Evolutionary conservation across 2,113 vertebrate species (phyloP), one percentile per base, ranked within the genome.

Genomic region (Pycnonotus jocosus): DNA sequence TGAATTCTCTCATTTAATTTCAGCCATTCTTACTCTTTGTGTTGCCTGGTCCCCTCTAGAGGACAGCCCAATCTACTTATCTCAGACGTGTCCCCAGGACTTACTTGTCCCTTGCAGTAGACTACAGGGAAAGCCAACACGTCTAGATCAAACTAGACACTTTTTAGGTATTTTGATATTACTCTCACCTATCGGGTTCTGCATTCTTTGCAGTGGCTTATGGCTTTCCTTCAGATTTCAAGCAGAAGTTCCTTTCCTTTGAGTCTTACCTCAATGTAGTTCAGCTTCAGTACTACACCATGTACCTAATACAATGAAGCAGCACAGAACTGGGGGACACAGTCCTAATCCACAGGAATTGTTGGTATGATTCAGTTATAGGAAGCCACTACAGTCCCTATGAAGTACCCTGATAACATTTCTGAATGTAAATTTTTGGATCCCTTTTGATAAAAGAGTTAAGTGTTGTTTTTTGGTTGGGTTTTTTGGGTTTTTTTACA

Each of bases 261-360:
- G 51, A 61, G 31, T 19, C 64, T 81, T 76, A 51, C 17, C 17
- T 17, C 37, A 47, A 56, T 12, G 12, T 31, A 83, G 18, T 48
- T 85, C 53, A 81, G 48, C 35, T 81, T 58, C 53, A 62, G 17
- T 51, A 45, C 25, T 70, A 73, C 60, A 87, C 40, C 31, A 58
- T 0, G 0, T 27, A 14, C 28, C 33, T 50, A 38, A 58, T 50
- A 70, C 0, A 1, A 7, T 37, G 51, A 78, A 81, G 35, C 33
- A 57, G 15, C 33, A 56, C 9, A 66, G 51, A 78, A 62, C 22
- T 51, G 17, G 17, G 4, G 10, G 20, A 44, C 24, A 72, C 28
- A 11, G 8, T 51, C 38, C 31, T 54, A 17, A 3, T 3, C 25
- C 13, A 25, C 0, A 0, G n/a, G 51, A 91, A 86, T 17, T 23